Conservation (phyloP, 2,888 invertebrate species). For the Melipona beecheii region DNA sequence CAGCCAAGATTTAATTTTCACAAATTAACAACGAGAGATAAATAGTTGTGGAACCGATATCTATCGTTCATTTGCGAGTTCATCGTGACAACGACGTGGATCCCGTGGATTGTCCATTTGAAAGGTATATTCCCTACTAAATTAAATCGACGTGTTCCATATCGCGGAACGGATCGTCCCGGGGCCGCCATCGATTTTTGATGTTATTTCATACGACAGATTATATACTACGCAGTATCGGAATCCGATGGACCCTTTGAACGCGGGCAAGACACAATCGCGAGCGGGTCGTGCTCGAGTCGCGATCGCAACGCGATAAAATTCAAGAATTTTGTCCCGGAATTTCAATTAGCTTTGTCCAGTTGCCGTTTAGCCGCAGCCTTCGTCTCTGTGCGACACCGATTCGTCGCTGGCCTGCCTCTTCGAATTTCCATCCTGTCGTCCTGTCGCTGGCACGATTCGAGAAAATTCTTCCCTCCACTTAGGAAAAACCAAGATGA, state of each 20-base stretch:
- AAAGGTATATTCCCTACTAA: neutral
- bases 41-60: neutral
- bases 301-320: conserved; percentile 60
- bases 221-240: conserved; percentile 54
- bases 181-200: neutral
- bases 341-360: conserved; percentile 75
- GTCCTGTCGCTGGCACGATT: neutral
- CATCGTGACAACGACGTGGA: neutral
- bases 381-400: neutral
- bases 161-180: too few relatives aligned
- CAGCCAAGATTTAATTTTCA: too few relatives aligned
- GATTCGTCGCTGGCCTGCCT: neutral
- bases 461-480: neutral
- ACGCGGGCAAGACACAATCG: conserved; percentile 69
- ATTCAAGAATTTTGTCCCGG: conserved; percentile 76
- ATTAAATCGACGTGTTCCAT: neutral
- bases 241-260: conserved; percentile 44
- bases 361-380: neutral
- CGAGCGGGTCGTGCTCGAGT: conserved; percentile 56
- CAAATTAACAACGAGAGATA: too few relatives aligned
- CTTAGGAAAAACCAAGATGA: too few relatives aligned
- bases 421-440: neutral
- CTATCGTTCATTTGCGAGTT: neutral
- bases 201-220: neutral
- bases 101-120: neutral